Evolutionary conservation across 2,888 invertebrate genomes (phyloP), one percentile per base, ranked within the genome.

Genomic region (Halocaridina rubra): DNA sequence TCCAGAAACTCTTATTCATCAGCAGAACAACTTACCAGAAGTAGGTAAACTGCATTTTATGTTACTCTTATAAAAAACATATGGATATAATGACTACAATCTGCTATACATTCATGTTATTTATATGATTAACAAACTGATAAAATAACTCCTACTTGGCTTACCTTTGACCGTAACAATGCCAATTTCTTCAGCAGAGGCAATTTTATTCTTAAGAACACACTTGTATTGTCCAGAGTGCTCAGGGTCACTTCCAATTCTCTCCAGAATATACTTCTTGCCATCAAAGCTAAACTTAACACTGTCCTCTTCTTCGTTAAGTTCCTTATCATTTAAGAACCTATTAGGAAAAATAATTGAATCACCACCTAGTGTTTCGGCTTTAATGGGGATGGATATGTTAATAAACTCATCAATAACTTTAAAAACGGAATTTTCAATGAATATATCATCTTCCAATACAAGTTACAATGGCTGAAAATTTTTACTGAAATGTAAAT

Each of bases 161-260:
- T 84, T 24, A 87, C 87, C 87, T 32, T 81, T 84, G 30, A 87
- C 74, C 0, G 82, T 87, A 19, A 87, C 77, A 2, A 39, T 27
- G 8, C 87, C 87, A 5, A 39, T 32, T 30, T 81, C 87, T 10
- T 71, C 72, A 0, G 33, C 85, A 29, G 80, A 81, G 22, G 69
- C 82, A 19, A 87, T 87, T 46, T 87, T 87, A 77, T 87, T 87
- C 80, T 85, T 87, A 4, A 87, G 80, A 10, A 85, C 85, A 57
- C 85, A 86, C 53, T 81, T 80, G 59, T 87, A 87, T 32, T 87
- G 80, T 2, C 87, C 87, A 29, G 64, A 64, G 59, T 87, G 87
- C 69, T 87, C 87, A 5, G 87, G 87, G 24, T 87, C 87, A 16
- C 87, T 79, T n/a, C 85, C 87, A 8, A 85, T 19, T 16, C 87